Conservation (phyloP, 2,113 vertebrate species). For the Sterrhoptilus dennistouni region DNA sequence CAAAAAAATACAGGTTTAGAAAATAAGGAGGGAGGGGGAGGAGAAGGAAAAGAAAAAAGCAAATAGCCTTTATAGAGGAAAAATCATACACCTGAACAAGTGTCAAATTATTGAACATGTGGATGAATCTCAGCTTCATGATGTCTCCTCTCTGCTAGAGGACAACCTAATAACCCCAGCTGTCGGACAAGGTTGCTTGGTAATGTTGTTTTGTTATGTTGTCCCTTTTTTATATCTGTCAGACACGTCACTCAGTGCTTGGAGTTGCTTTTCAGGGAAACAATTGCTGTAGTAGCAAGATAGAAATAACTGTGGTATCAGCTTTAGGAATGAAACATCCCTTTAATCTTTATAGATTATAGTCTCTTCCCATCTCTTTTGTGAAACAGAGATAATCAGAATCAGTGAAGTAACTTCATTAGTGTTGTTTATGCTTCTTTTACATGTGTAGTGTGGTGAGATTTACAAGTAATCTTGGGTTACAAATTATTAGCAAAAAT, state of each 20-base stretch:
- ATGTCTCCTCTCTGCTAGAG: background rate
- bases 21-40: fast-evolving
- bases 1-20: background rate
- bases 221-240: background rate
- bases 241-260: background rate
- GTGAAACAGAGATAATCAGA: background rate
- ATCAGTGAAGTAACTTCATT: background rate
- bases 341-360: background rate
- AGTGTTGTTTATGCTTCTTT: background rate
- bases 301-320: background rate
- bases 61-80: background rate
- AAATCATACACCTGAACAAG: background rate
- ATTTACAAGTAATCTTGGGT: background rate
- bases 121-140: background rate
- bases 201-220: background rate
- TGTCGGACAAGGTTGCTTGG: background rate
- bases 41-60: no score
- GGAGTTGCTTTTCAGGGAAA: background rate
- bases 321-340: background rate
- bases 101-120: background rate
- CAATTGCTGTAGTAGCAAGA: background rate
- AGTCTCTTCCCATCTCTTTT: background rate
- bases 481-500: background rate
- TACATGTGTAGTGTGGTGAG: background rate
- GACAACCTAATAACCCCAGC: background rate